phyloP scores from a whole-genome alignment of 2,113 vertebrate genomes.

The Hyperoodon ampullatus region DNA sequence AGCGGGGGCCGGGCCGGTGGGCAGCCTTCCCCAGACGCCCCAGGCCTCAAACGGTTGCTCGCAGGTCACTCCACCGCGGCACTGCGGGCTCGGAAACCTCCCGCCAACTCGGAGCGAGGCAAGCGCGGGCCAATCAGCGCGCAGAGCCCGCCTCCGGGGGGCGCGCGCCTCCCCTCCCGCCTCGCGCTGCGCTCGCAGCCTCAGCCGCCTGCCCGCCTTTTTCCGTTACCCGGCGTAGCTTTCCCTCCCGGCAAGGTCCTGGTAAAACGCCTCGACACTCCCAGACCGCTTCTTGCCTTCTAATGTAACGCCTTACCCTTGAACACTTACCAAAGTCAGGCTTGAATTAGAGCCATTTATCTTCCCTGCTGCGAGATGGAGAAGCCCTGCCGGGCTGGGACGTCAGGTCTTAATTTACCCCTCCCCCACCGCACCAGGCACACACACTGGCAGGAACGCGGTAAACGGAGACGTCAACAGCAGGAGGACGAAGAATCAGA shows the following conservation, averaged over 20 bases:
- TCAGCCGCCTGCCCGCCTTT: fast-evolving
- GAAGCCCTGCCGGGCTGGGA: not conserved
- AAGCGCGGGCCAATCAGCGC: conserved; percentile 48
- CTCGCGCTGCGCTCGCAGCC: fast-evolving
- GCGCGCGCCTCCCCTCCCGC: not conserved
- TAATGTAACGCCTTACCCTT: not conserved
- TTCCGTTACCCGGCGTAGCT: not conserved
- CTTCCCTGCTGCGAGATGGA: not conserved
- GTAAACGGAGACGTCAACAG: not conserved
- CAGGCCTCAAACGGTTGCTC: conserved; percentile 26
- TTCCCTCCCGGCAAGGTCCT: fast-evolving
- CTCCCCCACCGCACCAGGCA: too few species aligned
- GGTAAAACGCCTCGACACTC: fast-evolving
- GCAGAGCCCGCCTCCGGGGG: not conserved
- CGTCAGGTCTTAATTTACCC: not conserved
- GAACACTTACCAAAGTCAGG: not conserved
- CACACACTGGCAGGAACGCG: not conserved
- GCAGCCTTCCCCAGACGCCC: not conserved
- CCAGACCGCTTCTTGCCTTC: too few species aligned
- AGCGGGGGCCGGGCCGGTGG: not conserved
- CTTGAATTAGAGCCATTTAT: not conserved
- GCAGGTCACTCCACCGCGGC: not conserved
- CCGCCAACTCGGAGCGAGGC: not conserved
- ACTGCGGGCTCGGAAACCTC: not conserved
- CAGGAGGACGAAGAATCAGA: not conserved